Conservation (phyloP, 2,113 vertebrate genomes). For the Hystrix brachyura region DNA sequence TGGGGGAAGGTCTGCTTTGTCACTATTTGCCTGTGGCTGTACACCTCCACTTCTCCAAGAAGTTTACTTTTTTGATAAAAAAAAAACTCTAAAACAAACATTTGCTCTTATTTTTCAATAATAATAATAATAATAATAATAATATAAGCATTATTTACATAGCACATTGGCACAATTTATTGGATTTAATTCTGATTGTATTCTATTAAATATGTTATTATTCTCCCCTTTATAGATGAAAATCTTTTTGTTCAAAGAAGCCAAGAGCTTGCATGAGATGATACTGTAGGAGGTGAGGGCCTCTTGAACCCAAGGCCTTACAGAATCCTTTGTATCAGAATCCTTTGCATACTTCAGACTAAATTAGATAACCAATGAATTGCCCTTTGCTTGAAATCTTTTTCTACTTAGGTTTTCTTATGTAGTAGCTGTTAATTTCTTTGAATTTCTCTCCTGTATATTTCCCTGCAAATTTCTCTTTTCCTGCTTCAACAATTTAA, state of each 20-base stretch:
- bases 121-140: not conserved
- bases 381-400: slow-evolving; percentile 10
- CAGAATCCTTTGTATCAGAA: not conserved
- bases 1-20: not conserved
- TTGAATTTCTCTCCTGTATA: not conserved
- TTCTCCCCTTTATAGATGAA: not conserved
- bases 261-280: not conserved
- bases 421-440: slow-evolving; percentile 20
- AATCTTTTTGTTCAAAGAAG: not conserved
- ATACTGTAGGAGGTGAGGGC: not conserved
- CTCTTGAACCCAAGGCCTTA: not conserved
- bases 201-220: not conserved
- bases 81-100: not conserved
- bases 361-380: not conserved
- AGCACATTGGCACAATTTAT: not conserved
- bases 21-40: not conserved
- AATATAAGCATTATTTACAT: not conserved
- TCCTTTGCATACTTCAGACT: not conserved
- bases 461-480: not conserved
- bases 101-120: not conserved
- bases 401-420: not conserved
- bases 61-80: slow-evolving; percentile 27
- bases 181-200: slow-evolving; percentile 33
- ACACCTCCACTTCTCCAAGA: not conserved
- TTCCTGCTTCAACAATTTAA: slow-evolving; percentile 28